Base-by-base conservation (phyloP, 1,140 invertebrate genomes). In the Venturia canescens region DNA sequence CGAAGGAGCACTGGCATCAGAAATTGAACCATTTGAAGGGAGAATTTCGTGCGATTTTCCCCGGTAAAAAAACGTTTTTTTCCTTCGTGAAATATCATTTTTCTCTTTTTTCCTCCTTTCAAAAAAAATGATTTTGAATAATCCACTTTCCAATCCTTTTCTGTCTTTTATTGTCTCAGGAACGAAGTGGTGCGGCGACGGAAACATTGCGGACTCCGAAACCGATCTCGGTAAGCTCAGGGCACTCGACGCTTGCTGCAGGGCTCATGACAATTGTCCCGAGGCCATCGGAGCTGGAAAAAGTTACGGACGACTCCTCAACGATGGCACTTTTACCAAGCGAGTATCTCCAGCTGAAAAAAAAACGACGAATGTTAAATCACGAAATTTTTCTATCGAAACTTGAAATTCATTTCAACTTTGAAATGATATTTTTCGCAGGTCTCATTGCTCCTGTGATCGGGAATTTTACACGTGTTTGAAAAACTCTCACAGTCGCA, bases 401-500 rank as follows among this genome's bases (percentile, higher is more conserved):
- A 77, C 79, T 63, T 63, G 4, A 23, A 5, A 77, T 79, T 67
- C 48, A 13, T 77, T 70, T 23, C n/a, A n/a, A n/a, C n/a, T n/a
- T n/a, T n/a, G n/a, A n/a, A n/a, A n/a, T n/a, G n/a, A n/a, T n/a
- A n/a, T 16, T 71, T 80, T 9, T 34, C 87, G 88, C 27, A 94
- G 94, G 77, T 94, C 94, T 0, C 91, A 93, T 80, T 95, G 94
- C 84, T 86, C 89, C 29, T 94, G 94, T 81, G 94, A 95, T 84
- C 63, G 81, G 0, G 89, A 90, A 63, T 95, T 95, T 84, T 91
- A 93, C 3, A 82, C 90, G 3, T 95, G 94, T 80, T 88, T 95
- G n/a, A 92, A 92, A 27, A 81, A 86, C 21, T 92, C 90, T 16
- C 89, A 90, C 70, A 91, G 88, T 0, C 38, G 92, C 53, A 85